Evolutionary conservation across 2,113 vertebrate species (phyloP).

Genomic region (Xyrauchen texanus): DNA sequence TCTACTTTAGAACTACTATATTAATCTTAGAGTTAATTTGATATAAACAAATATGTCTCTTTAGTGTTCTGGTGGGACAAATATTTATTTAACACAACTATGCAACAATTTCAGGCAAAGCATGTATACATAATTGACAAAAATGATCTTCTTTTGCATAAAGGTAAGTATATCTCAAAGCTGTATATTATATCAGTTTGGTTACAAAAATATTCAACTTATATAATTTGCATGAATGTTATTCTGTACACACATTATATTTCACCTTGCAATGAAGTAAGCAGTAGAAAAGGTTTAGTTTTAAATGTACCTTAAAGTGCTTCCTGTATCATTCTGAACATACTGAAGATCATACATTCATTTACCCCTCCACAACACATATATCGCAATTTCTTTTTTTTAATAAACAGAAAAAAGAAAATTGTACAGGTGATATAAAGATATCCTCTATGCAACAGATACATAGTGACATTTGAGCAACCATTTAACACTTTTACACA

Average conservation of each 20-base stretch:
- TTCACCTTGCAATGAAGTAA: slow-evolving; percentile 2
- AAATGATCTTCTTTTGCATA: neutral
- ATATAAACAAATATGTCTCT: neutral
- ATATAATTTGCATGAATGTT: neutral
- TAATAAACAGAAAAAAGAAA: slow-evolving; percentile 30
- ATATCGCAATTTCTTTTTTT: too few relatives aligned
- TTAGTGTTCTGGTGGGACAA: slow-evolving; percentile 16
- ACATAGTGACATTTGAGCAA: slow-evolving; percentile 19
- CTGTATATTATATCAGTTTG: neutral
- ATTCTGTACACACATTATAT: slow-evolving; percentile 12
- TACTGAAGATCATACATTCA: neutral
- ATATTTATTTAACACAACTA: slow-evolving; percentile 3
- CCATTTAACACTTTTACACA: neutral
- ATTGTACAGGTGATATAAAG: slow-evolving; percentile 2
- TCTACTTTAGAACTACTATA: too few relatives aligned
- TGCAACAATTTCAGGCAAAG: neutral
- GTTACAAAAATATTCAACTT: neutral
- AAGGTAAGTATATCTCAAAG: neutral
- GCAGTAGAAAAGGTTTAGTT: slow-evolving; percentile 29
- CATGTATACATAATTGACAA: too few relatives aligned
- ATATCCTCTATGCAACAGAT: slow-evolving; percentile 5
- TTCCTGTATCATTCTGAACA: slow-evolving; percentile 22
- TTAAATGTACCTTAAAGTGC: slow-evolving; percentile 44
- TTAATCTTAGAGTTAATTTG: neutral
- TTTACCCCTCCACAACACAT: slow-evolving; percentile 26